Conservation (phyloP, 2,888 invertebrate species). For the Caenorhabditis panamensis region DNA sequence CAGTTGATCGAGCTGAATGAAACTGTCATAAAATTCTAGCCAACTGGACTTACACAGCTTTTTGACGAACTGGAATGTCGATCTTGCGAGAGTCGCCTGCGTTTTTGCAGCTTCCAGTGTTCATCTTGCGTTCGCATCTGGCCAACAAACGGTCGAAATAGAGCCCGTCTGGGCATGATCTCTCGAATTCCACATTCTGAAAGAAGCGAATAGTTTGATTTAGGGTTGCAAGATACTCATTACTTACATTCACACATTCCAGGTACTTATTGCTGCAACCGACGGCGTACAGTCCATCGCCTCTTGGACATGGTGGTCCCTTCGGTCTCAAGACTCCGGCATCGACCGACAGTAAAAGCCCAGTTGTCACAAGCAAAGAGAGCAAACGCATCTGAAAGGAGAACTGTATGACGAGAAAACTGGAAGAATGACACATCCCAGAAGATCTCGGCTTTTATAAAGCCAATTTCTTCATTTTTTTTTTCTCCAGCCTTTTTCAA, state of each 20-base stretch:
- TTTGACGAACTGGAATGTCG: constrained; percentile 27
- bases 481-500: background rate
- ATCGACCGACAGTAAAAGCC: background rate
- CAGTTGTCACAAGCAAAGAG: constrained; percentile 34
- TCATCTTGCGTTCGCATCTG: too few species aligned
- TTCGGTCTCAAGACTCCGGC: constrained; percentile 11
- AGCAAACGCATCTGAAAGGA: constrained; percentile 52
- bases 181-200: constrained; percentile 44
- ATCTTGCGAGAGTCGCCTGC: background rate
- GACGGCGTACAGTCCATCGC: constrained; percentile 51
- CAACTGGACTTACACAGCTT: constrained; percentile 39
- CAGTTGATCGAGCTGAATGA: constrained; percentile 39
- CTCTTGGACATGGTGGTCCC: constrained; percentile 46
- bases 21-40: too few species aligned
- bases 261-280: constrained; percentile 46
- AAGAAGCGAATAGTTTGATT: too few species aligned
- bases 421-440: background rate
- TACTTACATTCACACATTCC: constrained; percentile 44
- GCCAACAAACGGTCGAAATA: constrained; percentile 43
- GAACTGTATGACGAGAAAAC: constrained; percentile 3
- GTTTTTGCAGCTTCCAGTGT: too few species aligned
- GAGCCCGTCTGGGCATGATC: constrained; percentile 38
- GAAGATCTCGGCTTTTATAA: constrained; percentile 39
- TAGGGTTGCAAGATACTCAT: background rate
- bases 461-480: constrained; percentile 13